Evolutionary conservation across 1,140 invertebrate genomes (phyloP).

Genomic region (Bombus waltoni): DNA sequence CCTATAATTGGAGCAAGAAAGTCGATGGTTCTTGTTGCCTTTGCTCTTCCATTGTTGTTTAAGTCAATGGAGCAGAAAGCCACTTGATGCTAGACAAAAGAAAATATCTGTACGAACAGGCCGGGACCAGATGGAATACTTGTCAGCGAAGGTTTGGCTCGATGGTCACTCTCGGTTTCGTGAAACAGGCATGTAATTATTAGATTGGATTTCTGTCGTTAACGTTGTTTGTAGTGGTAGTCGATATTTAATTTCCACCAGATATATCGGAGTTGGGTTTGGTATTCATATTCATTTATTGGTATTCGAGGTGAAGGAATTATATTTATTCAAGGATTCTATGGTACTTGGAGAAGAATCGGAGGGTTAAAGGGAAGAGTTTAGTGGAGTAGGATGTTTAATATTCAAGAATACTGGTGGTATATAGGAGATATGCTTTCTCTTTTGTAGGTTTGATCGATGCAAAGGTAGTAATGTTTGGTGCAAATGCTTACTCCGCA

Average conservation of each 20-base stretch:
- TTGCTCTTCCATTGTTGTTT: conserved; percentile 43
- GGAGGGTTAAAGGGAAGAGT: background rate
- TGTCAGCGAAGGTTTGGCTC: background rate
- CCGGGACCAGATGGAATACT: no score
- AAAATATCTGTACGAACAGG: conserved; percentile 27
- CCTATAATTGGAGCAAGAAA: conserved; percentile 43
- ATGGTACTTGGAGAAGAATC: background rate
- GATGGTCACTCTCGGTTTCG: conserved; percentile 23
- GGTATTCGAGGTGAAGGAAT: background rate
- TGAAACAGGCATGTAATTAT: background rate
- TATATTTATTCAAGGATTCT: background rate
- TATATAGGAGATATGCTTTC: background rate
- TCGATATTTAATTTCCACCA: background rate
- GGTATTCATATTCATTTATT: background rate
- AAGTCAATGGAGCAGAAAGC: conserved; percentile 38
- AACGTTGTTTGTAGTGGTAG: background rate
- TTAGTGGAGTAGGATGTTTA: background rate
- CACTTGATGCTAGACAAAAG: conserved; percentile 35
- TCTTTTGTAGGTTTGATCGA: background rate
- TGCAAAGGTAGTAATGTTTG: background rate
- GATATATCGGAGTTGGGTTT: background rate
- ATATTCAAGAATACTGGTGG: background rate
- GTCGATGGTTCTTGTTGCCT: conserved; percentile 44
- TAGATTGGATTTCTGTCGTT: background rate
- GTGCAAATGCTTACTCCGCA: background rate